Base-by-base conservation (phyloP, 2,888 invertebrate species). In the Caenorhabditis japonica region DNA sequence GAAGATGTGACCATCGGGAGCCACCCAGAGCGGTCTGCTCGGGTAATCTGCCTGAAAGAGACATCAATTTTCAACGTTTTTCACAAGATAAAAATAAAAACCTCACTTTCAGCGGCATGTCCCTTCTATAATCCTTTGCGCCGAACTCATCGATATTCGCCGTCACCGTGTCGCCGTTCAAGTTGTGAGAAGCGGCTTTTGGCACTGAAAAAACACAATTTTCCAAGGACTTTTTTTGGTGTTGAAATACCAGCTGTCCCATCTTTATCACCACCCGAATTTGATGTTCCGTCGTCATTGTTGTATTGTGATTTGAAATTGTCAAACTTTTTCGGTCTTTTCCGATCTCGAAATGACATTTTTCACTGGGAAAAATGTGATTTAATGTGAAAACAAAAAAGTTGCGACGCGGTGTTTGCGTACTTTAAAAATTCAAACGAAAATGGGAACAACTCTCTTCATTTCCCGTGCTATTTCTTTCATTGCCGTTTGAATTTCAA, bases 1-100 rank as follows among this genome's bases (percentile, higher is more conserved):
- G 88, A 97, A 99, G 81, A 99, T 95, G 87, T 97, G 97, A 0
- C 99, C 99, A 90, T 99, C 97, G 0, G 97, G 97, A 41, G 97
- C 95, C 90, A 99, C 95, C 80, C 82, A 82, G 4, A 82, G 56
- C 8, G 82, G 82, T 13, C 80, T 68, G 25, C 60, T 64, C 10
- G 56, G 43, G 59, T 62, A 79, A 39, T 82, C 82, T 1, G 55
- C 38, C 80, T 80, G 60, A 38, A 64, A 74, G 27, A 33, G 21
- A 8, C 13, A 21, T 13, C 12, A 33, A 19, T 17, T 49, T 4
- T 36, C 25, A 19, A 17, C 8, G 13, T 36, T 49, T 60, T 30
- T 43, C 41, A 27, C 49, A 1, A 19, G 25, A 23, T 27, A 10
- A 19, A 15, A 4, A 10, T 17, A 30, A n/a, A 34, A 33, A 8